Evolutionary conservation across 2,113 vertebrate genomes (phyloP).

Genomic region (Plestiodon gilberti): DNA sequence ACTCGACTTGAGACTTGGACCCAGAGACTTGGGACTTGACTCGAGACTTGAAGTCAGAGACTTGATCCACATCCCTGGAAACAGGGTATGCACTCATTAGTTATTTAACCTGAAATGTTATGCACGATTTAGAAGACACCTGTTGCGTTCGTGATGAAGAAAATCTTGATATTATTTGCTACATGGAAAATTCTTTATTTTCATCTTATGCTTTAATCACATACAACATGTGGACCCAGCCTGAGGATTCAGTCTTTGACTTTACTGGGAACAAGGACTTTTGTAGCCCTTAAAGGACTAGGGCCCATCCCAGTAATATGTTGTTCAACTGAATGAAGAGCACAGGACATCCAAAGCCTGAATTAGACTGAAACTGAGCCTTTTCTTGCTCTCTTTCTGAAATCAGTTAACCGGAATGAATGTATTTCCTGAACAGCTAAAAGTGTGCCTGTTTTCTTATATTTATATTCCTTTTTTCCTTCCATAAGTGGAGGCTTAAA

Average conservation of each 20-base stretch:
- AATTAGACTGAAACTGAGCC: not conserved
- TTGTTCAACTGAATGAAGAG: not conserved
- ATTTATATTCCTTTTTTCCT: not conserved
- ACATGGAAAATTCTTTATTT: not conserved
- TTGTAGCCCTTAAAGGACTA: not conserved
- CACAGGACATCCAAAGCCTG: not conserved
- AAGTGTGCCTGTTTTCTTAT: not conserved
- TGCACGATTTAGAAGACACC: rapidly evolving
- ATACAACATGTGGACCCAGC: slow-evolving; percentile 23
- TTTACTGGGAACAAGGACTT: not conserved
- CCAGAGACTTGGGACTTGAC: no score
- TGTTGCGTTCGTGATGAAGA: not conserved
- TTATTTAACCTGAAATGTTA: not conserved
- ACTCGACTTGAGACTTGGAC: no score
- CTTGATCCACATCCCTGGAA: no score
- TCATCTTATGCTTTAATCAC: not conserved
- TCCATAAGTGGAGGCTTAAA: not conserved
- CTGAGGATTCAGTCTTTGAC: not conserved
- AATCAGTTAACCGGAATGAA: not conserved
- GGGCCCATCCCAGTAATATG: not conserved
- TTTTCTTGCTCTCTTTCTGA: not conserved
- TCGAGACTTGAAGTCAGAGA: no score
- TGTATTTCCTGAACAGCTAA: not conserved
- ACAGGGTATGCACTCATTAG: not conserved
- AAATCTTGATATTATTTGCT: not conserved